Percentiles rank a stretch among this genome's conserved stretches.
Conservation (phyloP, 2,888 invertebrate species). For the Tricholauxania praeusta region DNA sequence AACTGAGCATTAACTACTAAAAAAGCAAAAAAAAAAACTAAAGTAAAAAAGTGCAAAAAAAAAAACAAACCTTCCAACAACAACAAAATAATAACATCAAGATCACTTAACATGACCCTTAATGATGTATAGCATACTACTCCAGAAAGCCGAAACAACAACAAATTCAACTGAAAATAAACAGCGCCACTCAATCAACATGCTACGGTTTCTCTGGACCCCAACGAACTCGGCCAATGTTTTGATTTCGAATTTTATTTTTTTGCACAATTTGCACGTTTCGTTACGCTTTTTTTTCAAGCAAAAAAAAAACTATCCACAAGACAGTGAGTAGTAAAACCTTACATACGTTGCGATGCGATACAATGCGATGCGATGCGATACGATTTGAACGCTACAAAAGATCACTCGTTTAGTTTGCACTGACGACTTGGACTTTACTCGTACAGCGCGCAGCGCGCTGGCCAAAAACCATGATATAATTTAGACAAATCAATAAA, state of each 20-base stretch:
- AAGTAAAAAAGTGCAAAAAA: too few species aligned
- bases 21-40: too few species aligned
- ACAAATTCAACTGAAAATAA: conserved; percentile 3
- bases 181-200: conserved; percentile 27
- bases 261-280: conserved; percentile 21
- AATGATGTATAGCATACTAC: conserved; percentile 7
- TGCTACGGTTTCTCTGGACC: neutral
- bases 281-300: conserved; percentile 1
- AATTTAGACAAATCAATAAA: conserved; percentile 33
- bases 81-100: neutral
- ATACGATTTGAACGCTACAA: neutral
- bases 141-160: neutral
- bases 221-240: neutral
- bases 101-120: conserved; percentile 22
- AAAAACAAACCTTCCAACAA: neutral
- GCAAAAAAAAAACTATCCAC: neutral
- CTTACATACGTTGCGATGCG: neutral
- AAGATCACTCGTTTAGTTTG: neutral
- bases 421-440: neutral
- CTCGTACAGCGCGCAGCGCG: neutral
- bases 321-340: neutral
- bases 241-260: neutral
- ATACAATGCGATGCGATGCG: neutral
- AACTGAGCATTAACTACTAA: conserved; percentile 5
- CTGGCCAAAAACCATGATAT: conserved; percentile 26